Evolutionary conservation across 1,140 invertebrate species (phyloP).

Genomic region (Diorhabda carinulata): DNA sequence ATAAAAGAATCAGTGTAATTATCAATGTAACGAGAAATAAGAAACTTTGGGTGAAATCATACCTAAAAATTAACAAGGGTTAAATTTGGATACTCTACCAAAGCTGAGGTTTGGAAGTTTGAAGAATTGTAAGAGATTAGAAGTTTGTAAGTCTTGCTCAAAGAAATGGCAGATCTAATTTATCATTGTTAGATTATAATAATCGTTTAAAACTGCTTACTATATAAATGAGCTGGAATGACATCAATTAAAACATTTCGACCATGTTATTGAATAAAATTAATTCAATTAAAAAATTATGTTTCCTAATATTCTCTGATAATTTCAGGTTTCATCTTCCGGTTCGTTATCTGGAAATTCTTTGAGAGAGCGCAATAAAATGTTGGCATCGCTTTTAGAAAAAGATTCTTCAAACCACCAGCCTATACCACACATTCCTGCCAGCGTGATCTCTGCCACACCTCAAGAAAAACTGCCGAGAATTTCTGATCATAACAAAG

Average conservation of each 20-base stretch:
- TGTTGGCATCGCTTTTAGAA: conserved; percentile 78
- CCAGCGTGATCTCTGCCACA: conserved; percentile 62
- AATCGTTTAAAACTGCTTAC: background rate
- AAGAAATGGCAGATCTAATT: too few species aligned
- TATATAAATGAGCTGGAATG: too few species aligned
- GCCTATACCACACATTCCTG: conserved; percentile 61
- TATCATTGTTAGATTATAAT: background rate
- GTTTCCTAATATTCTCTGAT: background rate
- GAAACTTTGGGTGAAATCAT: too few species aligned
- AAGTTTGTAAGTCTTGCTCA: too few species aligned
- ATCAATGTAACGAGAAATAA: too few species aligned
- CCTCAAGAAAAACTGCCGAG: conserved; percentile 60
- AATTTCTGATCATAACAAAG: conserved; percentile 41
- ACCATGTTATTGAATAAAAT: too few species aligned
- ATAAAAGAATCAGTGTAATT: too few species aligned
- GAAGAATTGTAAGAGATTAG: too few species aligned
- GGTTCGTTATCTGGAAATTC: conserved; percentile 49
- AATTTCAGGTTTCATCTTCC: conserved; percentile 29
- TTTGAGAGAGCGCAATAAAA: conserved; percentile 78
- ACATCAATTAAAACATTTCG: too few species aligned
- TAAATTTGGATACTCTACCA: too few species aligned
- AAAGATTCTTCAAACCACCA: conserved; percentile 71
- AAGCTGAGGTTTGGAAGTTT: too few species aligned
- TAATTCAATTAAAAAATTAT: background rate
- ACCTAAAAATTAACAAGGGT: too few species aligned